phyloP scores from a whole-genome alignment of 2,888 invertebrate species.

The Drosophila mulleri region DNA sequence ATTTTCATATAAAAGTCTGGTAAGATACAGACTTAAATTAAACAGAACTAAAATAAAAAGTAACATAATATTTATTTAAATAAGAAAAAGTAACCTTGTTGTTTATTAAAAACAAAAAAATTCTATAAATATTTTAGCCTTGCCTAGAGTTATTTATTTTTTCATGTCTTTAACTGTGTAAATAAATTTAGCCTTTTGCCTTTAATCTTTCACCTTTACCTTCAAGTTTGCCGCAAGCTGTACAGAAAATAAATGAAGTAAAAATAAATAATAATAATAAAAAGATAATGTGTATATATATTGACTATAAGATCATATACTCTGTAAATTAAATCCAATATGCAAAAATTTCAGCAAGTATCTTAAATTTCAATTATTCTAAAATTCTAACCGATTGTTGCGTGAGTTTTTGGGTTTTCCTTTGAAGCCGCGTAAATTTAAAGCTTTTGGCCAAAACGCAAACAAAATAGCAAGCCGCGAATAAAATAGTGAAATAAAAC shows the following conservation, averaged over 20 bases:
- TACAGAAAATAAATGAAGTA: neutral
- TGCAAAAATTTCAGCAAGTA: neutral
- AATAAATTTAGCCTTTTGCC: neutral
- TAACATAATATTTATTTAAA: too few relatives aligned
- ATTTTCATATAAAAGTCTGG: too few relatives aligned
- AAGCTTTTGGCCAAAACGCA: neutral
- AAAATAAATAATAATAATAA: neutral
- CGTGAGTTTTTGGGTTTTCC: neutral
- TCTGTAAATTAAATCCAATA: neutral
- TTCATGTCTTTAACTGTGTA: neutral
- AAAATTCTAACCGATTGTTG: constrained; percentile 1
- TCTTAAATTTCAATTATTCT: neutral
- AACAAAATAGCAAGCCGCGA: constrained; percentile 31
- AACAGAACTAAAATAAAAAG: too few relatives aligned
- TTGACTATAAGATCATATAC: neutral
- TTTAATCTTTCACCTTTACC: neutral
- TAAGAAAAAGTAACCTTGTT: too few relatives aligned
- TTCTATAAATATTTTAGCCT: neutral
- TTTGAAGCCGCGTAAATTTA: constrained; percentile 7
- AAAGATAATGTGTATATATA: neutral
- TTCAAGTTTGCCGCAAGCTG: neutral
- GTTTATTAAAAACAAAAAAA: neutral
- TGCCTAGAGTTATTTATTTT: neutral
- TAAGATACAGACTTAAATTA: too few relatives aligned
- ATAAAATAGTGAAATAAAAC: constrained; percentile 18